phyloP scores from a whole-genome alignment of 1,140 invertebrate genomes.

The Drosophila erecta region DNA sequence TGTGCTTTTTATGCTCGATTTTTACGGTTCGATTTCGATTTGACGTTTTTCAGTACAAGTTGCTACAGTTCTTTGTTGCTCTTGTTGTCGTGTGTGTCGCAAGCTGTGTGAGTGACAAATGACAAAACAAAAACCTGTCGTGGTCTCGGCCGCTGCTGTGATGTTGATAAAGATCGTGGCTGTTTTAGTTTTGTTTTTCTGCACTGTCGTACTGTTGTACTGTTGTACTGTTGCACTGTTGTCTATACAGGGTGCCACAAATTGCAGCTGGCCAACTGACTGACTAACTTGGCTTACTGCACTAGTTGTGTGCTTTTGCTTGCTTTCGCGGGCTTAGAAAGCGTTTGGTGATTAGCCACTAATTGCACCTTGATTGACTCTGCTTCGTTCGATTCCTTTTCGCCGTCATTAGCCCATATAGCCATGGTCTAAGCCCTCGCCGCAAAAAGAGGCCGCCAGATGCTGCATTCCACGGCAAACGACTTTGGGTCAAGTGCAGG shows the following conservation, averaged over 20 bases:
- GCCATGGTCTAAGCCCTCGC: conserved; percentile 12
- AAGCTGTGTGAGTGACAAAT: conserved; percentile 84
- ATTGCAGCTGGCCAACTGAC: conserved; percentile 66
- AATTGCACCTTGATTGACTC: conserved; percentile 79
- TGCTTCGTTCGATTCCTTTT: conserved; percentile 45
- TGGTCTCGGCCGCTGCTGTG: conserved; percentile 61
- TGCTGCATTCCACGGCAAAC: conserved; percentile 43
- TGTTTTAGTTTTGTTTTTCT: conserved; percentile 33
- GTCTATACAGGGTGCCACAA: conserved; percentile 74
- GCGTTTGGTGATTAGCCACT: conserved; percentile 56
- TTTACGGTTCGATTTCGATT: conserved; percentile 24
- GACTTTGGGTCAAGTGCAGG: conserved; percentile 8
- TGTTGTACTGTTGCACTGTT: conserved; percentile 21
- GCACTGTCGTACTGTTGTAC: background rate
- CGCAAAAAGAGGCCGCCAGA: background rate
- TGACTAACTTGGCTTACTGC: conserved; percentile 67
- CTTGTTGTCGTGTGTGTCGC: conserved; percentile 66
- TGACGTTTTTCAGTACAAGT: conserved; percentile 58
- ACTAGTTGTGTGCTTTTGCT: conserved; percentile 56
- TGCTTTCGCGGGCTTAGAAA: conserved; percentile 60
- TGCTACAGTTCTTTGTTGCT: conserved; percentile 78
- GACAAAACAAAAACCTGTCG: conserved; percentile 84
- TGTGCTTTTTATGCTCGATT: conserved; percentile 50
- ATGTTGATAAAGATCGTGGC: conserved; percentile 80
- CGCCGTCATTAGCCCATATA: conserved; percentile 56